Evolutionary conservation across 64 coral and sea anemone genomes (phyloP).

Genomic region (Pocillopora verrucosa): DNA sequence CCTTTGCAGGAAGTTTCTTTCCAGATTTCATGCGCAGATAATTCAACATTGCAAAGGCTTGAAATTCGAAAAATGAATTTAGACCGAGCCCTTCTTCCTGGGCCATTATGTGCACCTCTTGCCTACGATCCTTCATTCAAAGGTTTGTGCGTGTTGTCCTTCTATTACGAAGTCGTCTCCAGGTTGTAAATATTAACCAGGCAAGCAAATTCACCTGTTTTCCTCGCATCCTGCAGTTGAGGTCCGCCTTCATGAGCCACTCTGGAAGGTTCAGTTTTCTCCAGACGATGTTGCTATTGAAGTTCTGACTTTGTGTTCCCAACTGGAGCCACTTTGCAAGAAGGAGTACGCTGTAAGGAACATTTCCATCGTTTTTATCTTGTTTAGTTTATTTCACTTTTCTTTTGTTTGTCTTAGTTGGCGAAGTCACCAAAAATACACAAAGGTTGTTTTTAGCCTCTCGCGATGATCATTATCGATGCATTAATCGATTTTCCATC

Average conservation of each 20-base stretch:
- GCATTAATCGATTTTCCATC: too few species aligned
- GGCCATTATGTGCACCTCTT: constrained; percentile 62
- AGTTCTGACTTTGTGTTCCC: constrained; percentile 88
- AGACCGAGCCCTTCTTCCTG: constrained; percentile 48
- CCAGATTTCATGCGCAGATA: neutral
- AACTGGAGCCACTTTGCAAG: constrained; percentile 95
- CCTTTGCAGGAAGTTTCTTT: neutral
- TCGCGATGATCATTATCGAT: too few species aligned
- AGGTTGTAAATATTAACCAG: neutral
- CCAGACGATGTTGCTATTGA: constrained; percentile 93
- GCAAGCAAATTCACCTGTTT: neutral
- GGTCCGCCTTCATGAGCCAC: constrained; percentile 92
- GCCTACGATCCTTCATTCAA: constrained; percentile 93
- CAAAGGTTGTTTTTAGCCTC: neutral
- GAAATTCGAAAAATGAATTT: constrained; percentile 33
- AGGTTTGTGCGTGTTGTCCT: constrained; percentile 52
- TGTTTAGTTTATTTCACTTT: neutral
- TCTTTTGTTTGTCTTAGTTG: neutral
- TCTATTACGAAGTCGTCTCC: neutral
- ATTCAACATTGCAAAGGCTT: neutral
- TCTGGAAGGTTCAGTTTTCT: constrained; percentile 94
- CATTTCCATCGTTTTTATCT: neutral
- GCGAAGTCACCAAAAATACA: neutral
- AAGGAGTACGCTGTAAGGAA: constrained; percentile 83
- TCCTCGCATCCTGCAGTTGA: constrained; percentile 62